Base-by-base conservation (phyloP, 2,797 vertebrate genomes). In the Coilia nasus region DNA sequence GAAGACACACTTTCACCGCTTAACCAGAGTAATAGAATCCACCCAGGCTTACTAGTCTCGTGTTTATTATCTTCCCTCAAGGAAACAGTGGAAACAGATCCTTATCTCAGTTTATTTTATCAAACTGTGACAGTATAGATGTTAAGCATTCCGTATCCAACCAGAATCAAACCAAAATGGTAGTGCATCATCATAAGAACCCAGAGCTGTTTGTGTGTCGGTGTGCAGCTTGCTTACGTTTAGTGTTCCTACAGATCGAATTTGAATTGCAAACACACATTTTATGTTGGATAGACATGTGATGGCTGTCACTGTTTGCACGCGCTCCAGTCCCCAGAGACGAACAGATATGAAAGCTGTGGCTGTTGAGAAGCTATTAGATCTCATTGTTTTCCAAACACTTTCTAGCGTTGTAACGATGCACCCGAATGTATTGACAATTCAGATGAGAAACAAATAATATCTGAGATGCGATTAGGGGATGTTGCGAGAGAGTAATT, bases 361-460 rank as follows among this genome's bases (percentile, higher is more conserved):
- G 35, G 71, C 71, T n/a, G 71, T 44, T 10, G 15, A 78, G 15
- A 35, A 78, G 41, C 71, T 41, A 78, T 78, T 78, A 78, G 71
- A 41, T 78, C 31, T 78, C 71, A 41, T 78, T 78, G 35, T 78
- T 75, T 78, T 78, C 71, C 71, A 78, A 78, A 78, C 35, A 44
- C 17, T 78, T 19, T 78, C 71, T 21, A 11, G 71, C 17, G 71
- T 35, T 17, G 31, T 35, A 71, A 31, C 67, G 5, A 17, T 35
- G 67, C 12, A 12, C 19, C 21, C 35, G 41, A 35, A 78, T 19
- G 71, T 78, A 78, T 78, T 78, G 41, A 44, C 71, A 78, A 78
- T 78, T 78, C 71, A 41, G 41, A 78, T 14, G 71, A 44, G 71
- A 78, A 78, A 78, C 71, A 78, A 78, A 78, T 78, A 19, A 78